Percentiles rank a stretch among this genome's conserved stretches.
phyloP scores from a whole-genome alignment of 2,888 invertebrate species.

The Pediacus dermestoides region DNA sequence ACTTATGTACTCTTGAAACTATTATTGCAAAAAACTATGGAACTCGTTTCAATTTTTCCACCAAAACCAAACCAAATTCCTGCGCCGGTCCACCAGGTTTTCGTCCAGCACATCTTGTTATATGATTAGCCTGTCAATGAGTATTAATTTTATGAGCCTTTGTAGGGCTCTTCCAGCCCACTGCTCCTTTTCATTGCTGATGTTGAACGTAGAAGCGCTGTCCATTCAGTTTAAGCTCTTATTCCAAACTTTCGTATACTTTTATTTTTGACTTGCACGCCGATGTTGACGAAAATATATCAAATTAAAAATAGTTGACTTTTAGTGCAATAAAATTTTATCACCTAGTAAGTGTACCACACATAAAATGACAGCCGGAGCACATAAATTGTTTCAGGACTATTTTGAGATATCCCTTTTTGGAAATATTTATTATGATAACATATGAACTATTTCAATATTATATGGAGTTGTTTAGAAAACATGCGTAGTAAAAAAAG shows the following conservation, averaged over 20 bases:
- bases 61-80: slow-evolving; percentile 13
- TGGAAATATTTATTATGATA: no score
- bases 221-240: background rate
- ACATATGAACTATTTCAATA: no score
- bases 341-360: slow-evolving; percentile 22
- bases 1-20: no score
- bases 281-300: no score
- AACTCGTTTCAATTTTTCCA: no score
- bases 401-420: slow-evolving; percentile 22
- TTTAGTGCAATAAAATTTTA: slow-evolving; percentile 18
- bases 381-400: slow-evolving; percentile 20
- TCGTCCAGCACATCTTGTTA: no score
- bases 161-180: slow-evolving; percentile 33
- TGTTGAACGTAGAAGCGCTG: slow-evolving; percentile 4
- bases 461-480: no score
- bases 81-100: slow-evolving; percentile 12
- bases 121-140: slow-evolving; percentile 42
- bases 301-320: slow-evolving; percentile 11
- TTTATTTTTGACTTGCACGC: no score
- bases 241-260: background rate
- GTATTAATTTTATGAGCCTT: slow-evolving; percentile 38
- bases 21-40: no score
- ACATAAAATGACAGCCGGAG: slow-evolving; percentile 16
- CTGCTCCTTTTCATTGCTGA: slow-evolving; percentile 32
- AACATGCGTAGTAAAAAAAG: no score